Percentiles rank a stretch among this genome's conserved stretches.
These are phyloP conservation scores for Metalampra italica DNA, from an alignment of 2,888 invertebrate genomes.

Conservation along the genomic window DNA sequence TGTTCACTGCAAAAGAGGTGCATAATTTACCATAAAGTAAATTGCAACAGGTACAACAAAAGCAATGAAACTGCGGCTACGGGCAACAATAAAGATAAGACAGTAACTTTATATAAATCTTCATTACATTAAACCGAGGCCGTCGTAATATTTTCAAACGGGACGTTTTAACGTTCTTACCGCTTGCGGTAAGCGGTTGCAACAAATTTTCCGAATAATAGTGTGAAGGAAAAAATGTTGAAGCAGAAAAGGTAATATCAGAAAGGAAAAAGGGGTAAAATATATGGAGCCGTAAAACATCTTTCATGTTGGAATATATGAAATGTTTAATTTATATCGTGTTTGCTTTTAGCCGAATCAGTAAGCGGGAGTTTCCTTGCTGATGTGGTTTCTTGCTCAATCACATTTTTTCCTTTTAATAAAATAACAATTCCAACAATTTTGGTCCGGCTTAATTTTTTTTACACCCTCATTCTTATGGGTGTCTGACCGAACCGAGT, in stretches of 20 bases:
- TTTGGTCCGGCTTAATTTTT: no score
- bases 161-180: constrained; percentile 59
- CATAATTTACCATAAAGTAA: not conserved
- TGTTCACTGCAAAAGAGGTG: not conserved
- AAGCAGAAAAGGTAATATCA: constrained; percentile 32
- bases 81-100: constrained; percentile 15
- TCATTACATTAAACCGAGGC: constrained; percentile 56
- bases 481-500: no score
- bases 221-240: constrained; percentile 40
- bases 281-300: constrained; percentile 38
- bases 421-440: no score
- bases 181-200: constrained; percentile 59
- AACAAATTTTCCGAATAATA: constrained; percentile 58
- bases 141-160: constrained; percentile 60
- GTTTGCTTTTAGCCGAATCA: constrained; percentile 9
- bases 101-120: constrained; percentile 61
- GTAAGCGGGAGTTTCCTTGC: not conserved
- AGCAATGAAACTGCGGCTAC: constrained; percentile 7
- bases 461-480: no score
- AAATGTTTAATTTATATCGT: constrained; percentile 38
- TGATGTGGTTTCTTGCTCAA: not conserved
- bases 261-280: constrained; percentile 31
- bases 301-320: constrained; percentile 23
- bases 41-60: constrained; percentile 13
- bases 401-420: no score